Conservation (phyloP, 2,113 vertebrate genomes). For the Rhombomys opimus region DNA sequence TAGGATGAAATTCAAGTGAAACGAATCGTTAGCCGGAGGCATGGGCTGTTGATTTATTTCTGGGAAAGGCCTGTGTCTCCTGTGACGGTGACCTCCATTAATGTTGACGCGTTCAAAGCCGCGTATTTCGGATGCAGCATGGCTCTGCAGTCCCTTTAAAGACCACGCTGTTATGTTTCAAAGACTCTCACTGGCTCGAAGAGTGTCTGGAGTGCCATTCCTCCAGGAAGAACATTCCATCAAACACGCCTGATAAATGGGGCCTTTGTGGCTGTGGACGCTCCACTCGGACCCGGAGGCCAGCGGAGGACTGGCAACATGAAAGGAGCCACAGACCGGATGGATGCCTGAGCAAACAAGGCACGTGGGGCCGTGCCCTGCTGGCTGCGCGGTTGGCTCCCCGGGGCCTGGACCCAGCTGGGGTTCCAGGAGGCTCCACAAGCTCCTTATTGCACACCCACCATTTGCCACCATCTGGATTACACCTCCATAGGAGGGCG, state of each 20-base stretch:
- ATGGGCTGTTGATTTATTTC: constrained; percentile 44
- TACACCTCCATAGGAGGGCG: accelerated
- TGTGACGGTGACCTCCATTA: constrained; percentile 45
- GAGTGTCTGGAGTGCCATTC: not conserved
- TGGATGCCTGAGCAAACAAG: not conserved
- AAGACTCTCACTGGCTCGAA: not conserved
- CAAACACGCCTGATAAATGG: constrained; percentile 22
- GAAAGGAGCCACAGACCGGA: not conserved
- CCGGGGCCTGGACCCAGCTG: not conserved
- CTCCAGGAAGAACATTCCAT: constrained; percentile 64
- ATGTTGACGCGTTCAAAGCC: constrained; percentile 35
- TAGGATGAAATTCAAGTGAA: constrained; percentile 26
- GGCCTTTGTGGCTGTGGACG: not conserved
- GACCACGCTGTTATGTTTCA: constrained; percentile 61
- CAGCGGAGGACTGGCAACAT: not conserved
- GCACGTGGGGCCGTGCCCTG: accelerated
- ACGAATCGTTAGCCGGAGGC: accelerated
- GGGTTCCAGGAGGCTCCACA: not conserved
- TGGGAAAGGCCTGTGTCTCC: not conserved
- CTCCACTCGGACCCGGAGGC: not conserved
- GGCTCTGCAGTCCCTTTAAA: constrained; percentile 69
- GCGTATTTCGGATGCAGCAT: constrained; percentile 25
- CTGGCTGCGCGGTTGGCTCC: not conserved
- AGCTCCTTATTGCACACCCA: accelerated
- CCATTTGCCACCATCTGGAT: not conserved